Percentiles rank a stretch among this genome's conserved stretches.
These are phyloP conservation scores for Chionodraco myersi DNA, from an alignment of 2,113 vertebrate genomes.

Conservation along the genomic window DNA sequence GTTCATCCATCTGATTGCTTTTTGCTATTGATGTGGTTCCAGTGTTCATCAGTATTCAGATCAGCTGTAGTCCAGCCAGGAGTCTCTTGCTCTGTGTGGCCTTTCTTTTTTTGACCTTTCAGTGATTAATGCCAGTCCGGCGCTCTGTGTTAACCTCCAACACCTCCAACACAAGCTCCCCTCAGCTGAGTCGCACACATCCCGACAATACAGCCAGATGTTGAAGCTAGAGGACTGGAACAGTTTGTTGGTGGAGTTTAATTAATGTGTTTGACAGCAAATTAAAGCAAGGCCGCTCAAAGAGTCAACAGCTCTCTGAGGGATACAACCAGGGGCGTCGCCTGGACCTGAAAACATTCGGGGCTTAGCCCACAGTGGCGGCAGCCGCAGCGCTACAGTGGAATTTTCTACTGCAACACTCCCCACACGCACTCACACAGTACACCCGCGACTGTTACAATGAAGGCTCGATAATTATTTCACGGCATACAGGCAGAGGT, in stretches of 20 bases:
- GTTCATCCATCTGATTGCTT: constrained; percentile 19
- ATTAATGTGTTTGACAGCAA: constrained; percentile 66
- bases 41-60: constrained; percentile 48
- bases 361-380: too few relatives aligned
- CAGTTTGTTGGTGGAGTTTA: constrained; percentile 41
- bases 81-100: constrained; percentile 49
- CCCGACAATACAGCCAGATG: constrained; percentile 31
- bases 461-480: too few relatives aligned
- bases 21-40: background rate
- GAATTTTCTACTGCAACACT: too few relatives aligned
- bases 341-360: too few relatives aligned
- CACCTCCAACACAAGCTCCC: constrained; percentile 45
- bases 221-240: constrained; percentile 19
- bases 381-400: too few relatives aligned
- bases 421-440: too few relatives aligned
- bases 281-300: constrained; percentile 50
- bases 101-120: constrained; percentile 62
- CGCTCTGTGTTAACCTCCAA: constrained; percentile 54
- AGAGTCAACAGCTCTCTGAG: constrained; percentile 32
- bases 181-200: constrained; percentile 11
- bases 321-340: background rate
- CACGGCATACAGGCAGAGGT: too few relatives aligned
- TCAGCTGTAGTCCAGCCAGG: constrained; percentile 44
- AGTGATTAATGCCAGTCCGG: constrained; percentile 62
- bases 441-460: too few relatives aligned